A percentile compares a stretch with the other conserved stretches of the same genome.
Conservation (phyloP, 1,140 invertebrate species). For the Heliconius congener region DNA sequence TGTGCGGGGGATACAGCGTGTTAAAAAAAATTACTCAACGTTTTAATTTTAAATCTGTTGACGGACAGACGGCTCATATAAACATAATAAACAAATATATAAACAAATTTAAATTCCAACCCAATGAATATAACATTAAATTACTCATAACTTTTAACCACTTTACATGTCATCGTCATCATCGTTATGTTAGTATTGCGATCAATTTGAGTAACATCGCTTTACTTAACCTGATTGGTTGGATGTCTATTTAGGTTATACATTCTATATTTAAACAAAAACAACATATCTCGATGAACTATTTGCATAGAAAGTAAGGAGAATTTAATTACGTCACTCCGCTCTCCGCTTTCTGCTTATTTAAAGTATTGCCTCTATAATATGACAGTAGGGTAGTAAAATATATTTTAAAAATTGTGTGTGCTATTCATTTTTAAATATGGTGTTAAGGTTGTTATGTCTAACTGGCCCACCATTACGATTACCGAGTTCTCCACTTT, state of each 20-base stretch:
- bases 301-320: not conserved
- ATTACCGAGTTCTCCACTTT: too few relatives aligned
- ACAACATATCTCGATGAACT: not conserved
- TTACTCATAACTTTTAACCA: not conserved
- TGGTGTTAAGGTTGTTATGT: too few relatives aligned
- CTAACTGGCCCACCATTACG: too few relatives aligned
- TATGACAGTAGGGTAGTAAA: too few relatives aligned
- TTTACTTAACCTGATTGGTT: conserved; percentile 11
- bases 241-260: not conserved
- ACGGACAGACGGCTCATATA: not conserved
- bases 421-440: too few relatives aligned
- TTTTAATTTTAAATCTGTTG: not conserved
- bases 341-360: too few relatives aligned
- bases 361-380: too few relatives aligned
- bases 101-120: not conserved
- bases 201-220: conserved; percentile 12
- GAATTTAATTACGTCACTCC: too few relatives aligned
- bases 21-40: too few relatives aligned
- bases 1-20: too few relatives aligned
- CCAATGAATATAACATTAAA: not conserved
- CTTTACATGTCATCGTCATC: conserved; percentile 10
- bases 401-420: too few relatives aligned
- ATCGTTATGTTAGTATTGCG: conserved; percentile 12
- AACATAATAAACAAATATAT: not conserved
- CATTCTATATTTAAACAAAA: not conserved